Conservation (phyloP, 2,888 invertebrate genomes). For the Drosophila borealis region DNA sequence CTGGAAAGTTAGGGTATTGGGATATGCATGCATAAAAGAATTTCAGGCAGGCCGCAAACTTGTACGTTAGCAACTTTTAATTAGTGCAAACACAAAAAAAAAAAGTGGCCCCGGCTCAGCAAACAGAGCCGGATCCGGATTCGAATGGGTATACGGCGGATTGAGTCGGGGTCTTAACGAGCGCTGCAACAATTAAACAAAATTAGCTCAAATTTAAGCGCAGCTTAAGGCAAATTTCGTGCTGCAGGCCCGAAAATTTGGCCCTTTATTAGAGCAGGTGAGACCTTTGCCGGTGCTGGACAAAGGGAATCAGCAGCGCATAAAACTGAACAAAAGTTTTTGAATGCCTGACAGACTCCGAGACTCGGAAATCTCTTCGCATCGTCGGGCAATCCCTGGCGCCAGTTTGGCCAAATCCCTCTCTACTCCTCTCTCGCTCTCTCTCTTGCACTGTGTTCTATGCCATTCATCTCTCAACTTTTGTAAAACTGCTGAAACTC, state of each 20-base stretch:
- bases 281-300: conserved; percentile 10
- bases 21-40: background rate
- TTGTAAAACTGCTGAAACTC: conserved; percentile 77
- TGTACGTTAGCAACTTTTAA: conserved; percentile 54
- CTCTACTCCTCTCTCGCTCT: background rate
- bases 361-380: conserved; percentile 14
- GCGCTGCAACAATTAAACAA: conserved; percentile 77
- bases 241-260: conserved; percentile 1
- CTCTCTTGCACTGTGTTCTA: background rate
- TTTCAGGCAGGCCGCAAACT: conserved; percentile 15
- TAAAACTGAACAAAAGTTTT: conserved; percentile 37
- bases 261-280: conserved; percentile 70
- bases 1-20: background rate
- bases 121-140: conserved; percentile 10
- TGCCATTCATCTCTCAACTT: conserved; percentile 5
- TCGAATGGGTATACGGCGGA: conserved; percentile 20
- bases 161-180: conserved; percentile 43
- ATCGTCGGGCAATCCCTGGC: conserved; percentile 52
- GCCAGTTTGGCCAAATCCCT: conserved; percentile 51
- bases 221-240: conserved; percentile 73
- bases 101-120: conserved; percentile 42
- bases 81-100: conserved; percentile 72
- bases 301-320: conserved; percentile 48
- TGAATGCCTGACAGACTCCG: conserved; percentile 6
- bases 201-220: conserved; percentile 80